Evolutionary conservation across 2,113 vertebrate genomes (phyloP).

Genomic region (Lota lota): DNA sequence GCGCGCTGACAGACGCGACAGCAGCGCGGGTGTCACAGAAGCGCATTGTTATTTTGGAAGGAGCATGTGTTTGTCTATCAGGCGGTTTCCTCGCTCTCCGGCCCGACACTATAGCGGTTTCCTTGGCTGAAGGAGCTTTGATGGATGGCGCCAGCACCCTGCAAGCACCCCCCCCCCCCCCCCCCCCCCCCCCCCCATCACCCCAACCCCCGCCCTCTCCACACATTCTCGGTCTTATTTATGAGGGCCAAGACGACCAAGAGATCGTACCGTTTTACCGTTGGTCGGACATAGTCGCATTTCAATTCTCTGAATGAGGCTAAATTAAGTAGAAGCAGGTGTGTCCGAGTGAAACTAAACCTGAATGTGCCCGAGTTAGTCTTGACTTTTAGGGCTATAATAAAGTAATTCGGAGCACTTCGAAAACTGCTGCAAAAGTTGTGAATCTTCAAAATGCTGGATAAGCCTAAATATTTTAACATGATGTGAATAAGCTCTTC

Average conservation of each 20-base stretch:
- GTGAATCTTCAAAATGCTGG: no score
- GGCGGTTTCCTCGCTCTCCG: slow-evolving; percentile 69
- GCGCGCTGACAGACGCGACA: neutral
- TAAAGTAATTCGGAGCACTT: no score
- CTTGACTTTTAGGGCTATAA: no score
- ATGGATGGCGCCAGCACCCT: slow-evolving; percentile 58
- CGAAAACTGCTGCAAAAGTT: no score
- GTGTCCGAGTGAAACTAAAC: neutral
- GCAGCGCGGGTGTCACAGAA: slow-evolving; percentile 56
- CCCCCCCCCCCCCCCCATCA: neutral
- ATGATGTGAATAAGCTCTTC: no score
- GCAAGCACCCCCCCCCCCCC: slow-evolving; percentile 1
- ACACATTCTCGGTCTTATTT: slow-evolving; percentile 46
- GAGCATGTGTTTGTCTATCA: slow-evolving; percentile 80
- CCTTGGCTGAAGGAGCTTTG: slow-evolving; percentile 51
- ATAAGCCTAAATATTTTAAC: no score
- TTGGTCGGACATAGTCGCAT: slow-evolving; percentile 28
- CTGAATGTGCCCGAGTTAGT: no score
- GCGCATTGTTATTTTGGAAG: slow-evolving; percentile 82
- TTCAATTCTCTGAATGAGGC: slow-evolving; percentile 32
- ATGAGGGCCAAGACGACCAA: slow-evolving; percentile 37
- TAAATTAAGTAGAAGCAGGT: slow-evolving; percentile 36
- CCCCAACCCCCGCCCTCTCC: slow-evolving; percentile 1
- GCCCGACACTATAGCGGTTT: slow-evolving; percentile 30
- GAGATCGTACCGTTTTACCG: slow-evolving; percentile 24